Percentiles rank a stretch among this genome's conserved stretches.
Evolutionary conservation across 2,888 invertebrate species (phyloP).

Genomic region (Eupithecia exiguata): DNA sequence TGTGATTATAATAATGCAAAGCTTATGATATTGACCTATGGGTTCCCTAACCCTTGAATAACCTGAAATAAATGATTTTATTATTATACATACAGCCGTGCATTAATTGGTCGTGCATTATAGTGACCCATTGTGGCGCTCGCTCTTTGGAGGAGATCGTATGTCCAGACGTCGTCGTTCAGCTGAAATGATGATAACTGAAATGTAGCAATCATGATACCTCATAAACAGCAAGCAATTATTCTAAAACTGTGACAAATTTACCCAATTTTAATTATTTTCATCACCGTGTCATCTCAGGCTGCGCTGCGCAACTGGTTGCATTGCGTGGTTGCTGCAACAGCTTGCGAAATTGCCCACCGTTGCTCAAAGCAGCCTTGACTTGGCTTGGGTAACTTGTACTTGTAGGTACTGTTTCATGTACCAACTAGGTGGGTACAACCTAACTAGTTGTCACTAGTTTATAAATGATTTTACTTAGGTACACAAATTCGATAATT

Average conservation of each 20-base stretch:
- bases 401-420: constrained; percentile 8
- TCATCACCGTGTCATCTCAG: constrained; percentile 46
- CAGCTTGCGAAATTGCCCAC: constrained; percentile 49
- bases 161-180: neutral
- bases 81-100: too few relatives aligned
- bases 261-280: constrained; percentile 38
- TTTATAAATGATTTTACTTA: neutral
- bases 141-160: neutral
- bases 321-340: constrained; percentile 47
- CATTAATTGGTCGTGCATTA: too few relatives aligned
- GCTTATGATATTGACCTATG: too few relatives aligned
- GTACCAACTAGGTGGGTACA: constrained; percentile 6
- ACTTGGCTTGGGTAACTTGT: constrained; percentile 45
- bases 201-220: constrained; percentile 6
- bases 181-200: neutral
- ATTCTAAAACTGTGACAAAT: constrained; percentile 34
- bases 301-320: constrained; percentile 42
- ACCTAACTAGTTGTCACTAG: neutral
- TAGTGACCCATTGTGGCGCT: too few relatives aligned
- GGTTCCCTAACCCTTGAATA: too few relatives aligned
- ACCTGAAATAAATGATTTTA: too few relatives aligned
- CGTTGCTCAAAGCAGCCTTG: constrained; percentile 56
- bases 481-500: neutral
- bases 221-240: constrained; percentile 20
- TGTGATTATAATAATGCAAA: too few relatives aligned